Base-by-base conservation (phyloP, 2,113 vertebrate genomes). In the Himantopus leucocephalus region DNA sequence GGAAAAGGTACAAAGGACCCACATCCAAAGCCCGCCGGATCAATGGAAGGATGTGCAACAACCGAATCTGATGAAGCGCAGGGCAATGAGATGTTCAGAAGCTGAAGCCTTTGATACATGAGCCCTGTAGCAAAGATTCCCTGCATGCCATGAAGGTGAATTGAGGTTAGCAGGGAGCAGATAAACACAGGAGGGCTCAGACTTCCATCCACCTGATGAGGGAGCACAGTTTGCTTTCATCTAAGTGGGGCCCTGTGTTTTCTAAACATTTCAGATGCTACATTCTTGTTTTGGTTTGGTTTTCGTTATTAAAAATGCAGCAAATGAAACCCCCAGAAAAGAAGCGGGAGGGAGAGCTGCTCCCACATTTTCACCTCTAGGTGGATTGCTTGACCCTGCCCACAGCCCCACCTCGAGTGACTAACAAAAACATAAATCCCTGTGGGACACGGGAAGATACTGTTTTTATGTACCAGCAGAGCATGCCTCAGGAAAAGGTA, bases 141-240 rank as follows among this genome's bases (percentile, higher is more conserved):
- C 87, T 95, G 87, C 45, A 92, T 96, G 71, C 68, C 93, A 91
- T 4, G 6, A 48, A 95, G 95, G 95, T 97, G 95, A 97, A 95
- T 1, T 93, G 94, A 96, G 96, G 88, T 96, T 93, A 97, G 91
- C 82, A 70, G 58, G n/a, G 84, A 96, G 64, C 81, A 96, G 92
- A 93, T 95, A 97, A 97, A 85, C 59, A 90, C 37, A 89, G 89
- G 81, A 96, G 93, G 88, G 94, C 0, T 19, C 92, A 94, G 85
- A 96, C 96, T 92, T 96, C 94, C 97, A 96, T 88, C 70, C 95
- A 94, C 85, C 95, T 97, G 94, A 94, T 86, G 88, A 94, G 84
- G 89, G 87, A 80, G 53, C 77, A 55, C 13, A 19, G 83, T 87
- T 96, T 94, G 53, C 93, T 97, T 96, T 97, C 85, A 94, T 94